phyloP scores from a whole-genome alignment of 2,888 invertebrate species.

The Diarsia dahlii region DNA sequence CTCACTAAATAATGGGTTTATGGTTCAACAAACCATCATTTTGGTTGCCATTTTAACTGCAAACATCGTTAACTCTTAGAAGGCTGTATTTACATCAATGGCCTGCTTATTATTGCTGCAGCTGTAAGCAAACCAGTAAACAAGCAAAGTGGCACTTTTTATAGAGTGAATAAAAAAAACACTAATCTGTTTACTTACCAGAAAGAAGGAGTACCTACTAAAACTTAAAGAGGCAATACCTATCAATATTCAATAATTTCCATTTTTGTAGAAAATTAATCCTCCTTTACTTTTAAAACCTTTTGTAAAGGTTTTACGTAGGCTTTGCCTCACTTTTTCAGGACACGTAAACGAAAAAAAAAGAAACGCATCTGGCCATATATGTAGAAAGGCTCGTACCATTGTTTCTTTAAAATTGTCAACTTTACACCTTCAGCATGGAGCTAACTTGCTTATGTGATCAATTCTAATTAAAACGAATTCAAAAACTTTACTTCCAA shows the following conservation, averaged over 20 bases:
- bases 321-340: constrained; percentile 6
- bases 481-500: constrained; percentile 21
- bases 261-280: neutral
- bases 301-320: neutral
- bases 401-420: constrained; percentile 55
- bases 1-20: constrained; percentile 59
- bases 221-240: neutral
- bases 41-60: constrained; percentile 48
- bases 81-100: neutral
- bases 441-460: constrained; percentile 19
- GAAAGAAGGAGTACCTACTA: neutral
- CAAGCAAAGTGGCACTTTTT: neutral
- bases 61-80: constrained; percentile 23
- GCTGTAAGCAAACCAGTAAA: constrained; percentile 3
- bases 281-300: neutral
- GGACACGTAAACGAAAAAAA: constrained; percentile 22
- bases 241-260: neutral
- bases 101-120: constrained; percentile 5
- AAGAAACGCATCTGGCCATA: neutral
- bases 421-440: neutral
- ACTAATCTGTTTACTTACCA: neutral
- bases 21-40: constrained; percentile 53
- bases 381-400: constrained; percentile 26
- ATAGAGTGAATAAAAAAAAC: neutral
- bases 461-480: constrained; percentile 48